Evolutionary conservation across 1,140 invertebrate species (phyloP).

Genomic region (Drosophila navojoa): DNA sequence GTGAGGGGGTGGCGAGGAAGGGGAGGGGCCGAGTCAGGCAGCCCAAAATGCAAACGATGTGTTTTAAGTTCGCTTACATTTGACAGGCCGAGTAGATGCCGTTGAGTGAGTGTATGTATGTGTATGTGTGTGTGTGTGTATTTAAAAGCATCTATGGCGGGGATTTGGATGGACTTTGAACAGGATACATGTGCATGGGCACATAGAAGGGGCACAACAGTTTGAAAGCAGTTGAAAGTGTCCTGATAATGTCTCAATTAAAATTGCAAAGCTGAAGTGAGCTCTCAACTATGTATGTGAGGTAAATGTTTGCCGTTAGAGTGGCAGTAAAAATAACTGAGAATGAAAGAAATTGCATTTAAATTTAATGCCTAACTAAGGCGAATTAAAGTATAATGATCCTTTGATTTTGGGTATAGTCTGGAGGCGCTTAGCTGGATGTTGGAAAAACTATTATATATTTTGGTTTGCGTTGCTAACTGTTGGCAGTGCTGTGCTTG

Average conservation of each 20-base stretch:
- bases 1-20: not conserved
- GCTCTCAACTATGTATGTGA: slow-evolving; percentile 22
- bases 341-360: not conserved
- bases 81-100: slow-evolving; percentile 68
- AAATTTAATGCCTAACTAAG: not conserved
- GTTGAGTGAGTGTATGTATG: slow-evolving; percentile 49
- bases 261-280: slow-evolving; percentile 42
- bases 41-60: slow-evolving; percentile 76
- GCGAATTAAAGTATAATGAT: not conserved
- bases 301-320: slow-evolving; percentile 31
- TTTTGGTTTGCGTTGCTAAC: not conserved
- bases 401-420: not conserved
- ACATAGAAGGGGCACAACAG: slow-evolving; percentile 1
- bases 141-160: slow-evolving; percentile 66
- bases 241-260: slow-evolving; percentile 51
- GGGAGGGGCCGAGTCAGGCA: not conserved
- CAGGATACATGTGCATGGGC: slow-evolving; percentile 33
- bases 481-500: slow-evolving; percentile 21
- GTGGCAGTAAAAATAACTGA: not conserved
- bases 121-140: slow-evolving; percentile 42
- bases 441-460: not conserved
- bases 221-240: slow-evolving; percentile 47
- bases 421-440: not conserved
- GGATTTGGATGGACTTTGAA: slow-evolving; percentile 38
- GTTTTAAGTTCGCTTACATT: slow-evolving; percentile 82